These are phyloP conservation scores for Bubo scandiacus DNA, from an alignment of 2,113 vertebrate species.

Conservation along the genomic window DNA sequence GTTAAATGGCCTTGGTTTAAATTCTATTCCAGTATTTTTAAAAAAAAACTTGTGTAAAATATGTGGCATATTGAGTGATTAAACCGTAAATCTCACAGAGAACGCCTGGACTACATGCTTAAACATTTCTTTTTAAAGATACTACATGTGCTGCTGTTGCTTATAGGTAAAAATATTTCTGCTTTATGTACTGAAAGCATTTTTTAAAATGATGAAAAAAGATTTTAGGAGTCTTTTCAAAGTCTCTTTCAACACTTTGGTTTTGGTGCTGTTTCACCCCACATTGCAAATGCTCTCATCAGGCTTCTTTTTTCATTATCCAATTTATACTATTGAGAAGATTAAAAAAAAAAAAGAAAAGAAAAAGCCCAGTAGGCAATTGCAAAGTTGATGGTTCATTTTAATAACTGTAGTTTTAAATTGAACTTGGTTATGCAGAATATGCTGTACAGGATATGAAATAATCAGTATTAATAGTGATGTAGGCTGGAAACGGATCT, in stretches of 20 bases:
- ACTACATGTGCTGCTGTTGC: background rate
- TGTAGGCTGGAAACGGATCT: background rate
- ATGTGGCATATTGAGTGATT: background rate
- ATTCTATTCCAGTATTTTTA: background rate
- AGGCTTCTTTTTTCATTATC: slow-evolving; percentile 8
- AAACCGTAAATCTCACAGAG: background rate
- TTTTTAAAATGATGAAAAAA: background rate
- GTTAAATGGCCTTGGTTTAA: background rate
- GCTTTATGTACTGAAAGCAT: background rate
- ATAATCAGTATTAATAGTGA: slow-evolving; percentile 16
- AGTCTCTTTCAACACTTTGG: background rate
- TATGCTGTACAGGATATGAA: background rate
- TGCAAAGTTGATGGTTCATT: background rate
- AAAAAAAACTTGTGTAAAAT: background rate
- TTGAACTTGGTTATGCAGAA: background rate
- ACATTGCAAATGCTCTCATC: background rate
- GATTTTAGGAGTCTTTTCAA: background rate
- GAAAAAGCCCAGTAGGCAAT: background rate
- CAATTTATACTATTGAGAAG: background rate
- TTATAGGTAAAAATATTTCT: background rate
- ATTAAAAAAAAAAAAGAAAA: background rate
- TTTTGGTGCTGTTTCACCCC: background rate
- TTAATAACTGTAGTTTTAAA: slow-evolving; percentile 5
- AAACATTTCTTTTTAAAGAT: background rate
- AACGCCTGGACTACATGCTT: background rate